These are phyloP conservation scores for Alcedo atthis DNA, from an alignment of 2,797 vertebrate species.

Conservation along the genomic window DNA sequence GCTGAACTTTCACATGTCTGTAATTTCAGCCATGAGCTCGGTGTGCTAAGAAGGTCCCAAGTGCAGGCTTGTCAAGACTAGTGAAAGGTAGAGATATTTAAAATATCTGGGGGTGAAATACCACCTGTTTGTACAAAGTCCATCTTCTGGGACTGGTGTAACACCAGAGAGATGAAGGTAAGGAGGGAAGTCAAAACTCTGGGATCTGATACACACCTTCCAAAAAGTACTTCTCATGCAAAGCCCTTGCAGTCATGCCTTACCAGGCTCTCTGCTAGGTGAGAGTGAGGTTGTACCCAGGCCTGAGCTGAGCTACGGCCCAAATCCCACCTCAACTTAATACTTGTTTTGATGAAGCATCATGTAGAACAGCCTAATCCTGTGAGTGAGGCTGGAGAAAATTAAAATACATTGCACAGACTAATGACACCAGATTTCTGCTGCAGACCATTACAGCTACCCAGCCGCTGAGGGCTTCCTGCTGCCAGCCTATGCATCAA, in stretches of 20 bases:
- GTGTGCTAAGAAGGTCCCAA: background rate
- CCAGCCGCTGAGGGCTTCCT: background rate
- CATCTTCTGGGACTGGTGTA: background rate
- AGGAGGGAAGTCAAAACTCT: background rate
- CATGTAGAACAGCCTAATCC: background rate
- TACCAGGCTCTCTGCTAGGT: background rate
- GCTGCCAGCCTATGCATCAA: background rate
- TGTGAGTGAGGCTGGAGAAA: background rate
- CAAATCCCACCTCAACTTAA: background rate
- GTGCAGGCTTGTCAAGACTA: background rate
- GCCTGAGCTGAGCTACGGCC: background rate
- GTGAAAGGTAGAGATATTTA: background rate
- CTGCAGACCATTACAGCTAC: background rate
- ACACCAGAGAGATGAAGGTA: background rate
- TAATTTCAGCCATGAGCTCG: background rate
- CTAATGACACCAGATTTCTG: background rate
- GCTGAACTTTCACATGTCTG: background rate
- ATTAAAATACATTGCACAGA: background rate
- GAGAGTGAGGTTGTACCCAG: background rate
- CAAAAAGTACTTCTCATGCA: background rate
- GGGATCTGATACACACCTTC: background rate
- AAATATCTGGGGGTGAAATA: background rate
- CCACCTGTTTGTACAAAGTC: background rate
- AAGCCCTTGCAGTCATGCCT: fast-evolving
- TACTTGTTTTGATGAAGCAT: background rate